These are phyloP conservation scores for Parauchenoglanis punctatus DNA, from an alignment of 2,797 vertebrate genomes.

Conservation along the genomic window DNA sequence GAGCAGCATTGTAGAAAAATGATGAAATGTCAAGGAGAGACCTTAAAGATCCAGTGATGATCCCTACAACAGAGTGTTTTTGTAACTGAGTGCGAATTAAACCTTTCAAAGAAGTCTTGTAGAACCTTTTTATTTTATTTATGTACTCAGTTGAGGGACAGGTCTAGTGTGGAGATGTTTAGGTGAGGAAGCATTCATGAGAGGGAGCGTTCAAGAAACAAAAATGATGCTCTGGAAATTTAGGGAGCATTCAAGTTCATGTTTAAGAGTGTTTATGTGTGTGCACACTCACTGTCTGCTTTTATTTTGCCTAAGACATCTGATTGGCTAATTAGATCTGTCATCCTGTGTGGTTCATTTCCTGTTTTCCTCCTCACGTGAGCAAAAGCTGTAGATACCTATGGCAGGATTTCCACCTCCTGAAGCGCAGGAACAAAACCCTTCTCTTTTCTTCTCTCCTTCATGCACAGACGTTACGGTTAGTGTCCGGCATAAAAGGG, in stretches of 20 bases:
- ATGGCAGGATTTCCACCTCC: constrained; percentile 42
- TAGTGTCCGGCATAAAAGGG: constrained; percentile 45
- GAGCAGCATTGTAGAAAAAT: not conserved
- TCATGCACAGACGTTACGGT: constrained; percentile 30
- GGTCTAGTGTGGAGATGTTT: not conserved
- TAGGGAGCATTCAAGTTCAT: not conserved
- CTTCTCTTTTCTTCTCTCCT: constrained; percentile 57
- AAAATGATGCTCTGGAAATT: not conserved
- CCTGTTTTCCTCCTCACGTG: constrained; percentile 25
- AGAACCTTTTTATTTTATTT: not conserved
- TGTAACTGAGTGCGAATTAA: not conserved
- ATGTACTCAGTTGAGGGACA: not conserved
- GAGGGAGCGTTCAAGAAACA: not conserved
- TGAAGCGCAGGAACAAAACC: constrained; percentile 39
- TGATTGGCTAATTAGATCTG: constrained; percentile 66
- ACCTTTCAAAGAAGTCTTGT: not conserved
- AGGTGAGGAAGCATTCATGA: not conserved
- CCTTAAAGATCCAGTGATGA: not conserved
- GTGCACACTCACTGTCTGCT: not conserved
- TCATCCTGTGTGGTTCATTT: constrained; percentile 54
- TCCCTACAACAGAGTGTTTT: not conserved
- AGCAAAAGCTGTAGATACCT: constrained; percentile 35
- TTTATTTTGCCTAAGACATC: constrained; percentile 15
- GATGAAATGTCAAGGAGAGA: not conserved
- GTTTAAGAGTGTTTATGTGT: not conserved